These are phyloP conservation scores for Lasioglossum villosulum DNA, from an alignment of 2,888 invertebrate genomes.

Conservation along the genomic window DNA sequence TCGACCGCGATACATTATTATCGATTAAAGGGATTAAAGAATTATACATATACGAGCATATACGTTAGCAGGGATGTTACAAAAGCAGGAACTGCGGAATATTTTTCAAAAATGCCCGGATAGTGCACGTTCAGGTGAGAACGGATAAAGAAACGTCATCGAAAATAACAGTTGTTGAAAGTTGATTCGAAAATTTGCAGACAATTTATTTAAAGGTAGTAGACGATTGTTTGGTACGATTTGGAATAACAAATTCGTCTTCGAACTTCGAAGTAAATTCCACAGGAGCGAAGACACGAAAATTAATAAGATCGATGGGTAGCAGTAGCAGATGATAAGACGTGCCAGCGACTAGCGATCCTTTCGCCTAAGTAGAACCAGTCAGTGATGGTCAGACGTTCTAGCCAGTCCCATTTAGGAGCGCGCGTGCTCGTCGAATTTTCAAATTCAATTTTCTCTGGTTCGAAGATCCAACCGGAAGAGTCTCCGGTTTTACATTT, in stretches of 20 bases:
- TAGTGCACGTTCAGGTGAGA: not conserved
- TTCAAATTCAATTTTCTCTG: not conserved
- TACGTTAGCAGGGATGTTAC: not conserved
- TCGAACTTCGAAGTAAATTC: not conserved
- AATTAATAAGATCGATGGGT: not conserved
- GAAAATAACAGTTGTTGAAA: not conserved
- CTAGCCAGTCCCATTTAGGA: not conserved
- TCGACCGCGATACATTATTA: not conserved
- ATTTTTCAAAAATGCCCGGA: not conserved
- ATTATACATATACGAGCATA: too few species aligned
- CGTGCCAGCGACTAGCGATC: not conserved
- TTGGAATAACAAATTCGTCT: too few species aligned
- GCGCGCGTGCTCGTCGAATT: slow-evolving; percentile 4
- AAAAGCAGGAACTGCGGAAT: not conserved
- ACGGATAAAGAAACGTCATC: not conserved
- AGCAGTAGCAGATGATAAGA: not conserved
- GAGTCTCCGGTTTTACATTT: not conserved
- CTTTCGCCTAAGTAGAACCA: slow-evolving; percentile 7
- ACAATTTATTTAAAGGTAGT: not conserved
- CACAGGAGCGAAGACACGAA: not conserved
- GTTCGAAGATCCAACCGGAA: not conserved
- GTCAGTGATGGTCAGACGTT: not conserved
- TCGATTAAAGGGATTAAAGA: not conserved
- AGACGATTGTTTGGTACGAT: not conserved
- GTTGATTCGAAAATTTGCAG: not conserved